Percentiles rank a stretch among this genome's conserved stretches.
These are phyloP conservation scores for Prosopocoilus inquinatus DNA, from an alignment of 2,888 invertebrate species.

Conservation along the genomic window DNA sequence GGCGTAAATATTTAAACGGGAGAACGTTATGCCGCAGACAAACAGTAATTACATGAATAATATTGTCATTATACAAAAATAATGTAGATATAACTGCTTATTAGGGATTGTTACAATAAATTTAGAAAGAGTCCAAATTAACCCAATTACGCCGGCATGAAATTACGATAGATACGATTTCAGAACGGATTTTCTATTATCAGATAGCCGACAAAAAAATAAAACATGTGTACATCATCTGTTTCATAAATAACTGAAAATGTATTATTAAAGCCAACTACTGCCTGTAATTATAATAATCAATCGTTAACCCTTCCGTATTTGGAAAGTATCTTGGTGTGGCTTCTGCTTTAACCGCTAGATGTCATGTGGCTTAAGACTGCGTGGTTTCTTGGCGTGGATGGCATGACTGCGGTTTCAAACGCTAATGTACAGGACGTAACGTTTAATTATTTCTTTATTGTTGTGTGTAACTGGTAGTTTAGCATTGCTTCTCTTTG, in stretches of 20 bases:
- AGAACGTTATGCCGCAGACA: background rate
- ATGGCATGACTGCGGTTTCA: conserved; percentile 22
- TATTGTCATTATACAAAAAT: conserved; percentile 4
- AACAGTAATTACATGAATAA: conserved; percentile 4
- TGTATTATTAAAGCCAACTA: conserved; percentile 29
- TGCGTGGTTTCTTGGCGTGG: background rate
- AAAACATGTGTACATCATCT: conserved; percentile 27
- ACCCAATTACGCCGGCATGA: conserved; percentile 12
- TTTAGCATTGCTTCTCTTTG: conserved; percentile 3
- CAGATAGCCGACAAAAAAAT: background rate
- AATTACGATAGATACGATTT: conserved; percentile 20
- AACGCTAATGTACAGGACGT: conserved; percentile 1
- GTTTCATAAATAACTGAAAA: conserved; percentile 30
- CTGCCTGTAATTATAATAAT: conserved; percentile 32
- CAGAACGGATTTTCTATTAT: conserved; percentile 6
- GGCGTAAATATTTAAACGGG: conserved; percentile 2
- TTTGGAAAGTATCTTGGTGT: background rate
- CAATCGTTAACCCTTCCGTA: conserved; percentile 22
- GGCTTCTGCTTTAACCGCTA: conserved; percentile 21
- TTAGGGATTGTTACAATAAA: conserved; percentile 20
- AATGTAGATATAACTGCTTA: conserved; percentile 10
- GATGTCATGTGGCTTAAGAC: conserved; percentile 25
- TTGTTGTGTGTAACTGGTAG: conserved; percentile 13
- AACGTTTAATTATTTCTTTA: conserved; percentile 21
- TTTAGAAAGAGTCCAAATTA: conserved; percentile 24